These are phyloP conservation scores for Temnothorax rugatulus DNA, from an alignment of 2,888 invertebrate species.

Conservation along the genomic window DNA sequence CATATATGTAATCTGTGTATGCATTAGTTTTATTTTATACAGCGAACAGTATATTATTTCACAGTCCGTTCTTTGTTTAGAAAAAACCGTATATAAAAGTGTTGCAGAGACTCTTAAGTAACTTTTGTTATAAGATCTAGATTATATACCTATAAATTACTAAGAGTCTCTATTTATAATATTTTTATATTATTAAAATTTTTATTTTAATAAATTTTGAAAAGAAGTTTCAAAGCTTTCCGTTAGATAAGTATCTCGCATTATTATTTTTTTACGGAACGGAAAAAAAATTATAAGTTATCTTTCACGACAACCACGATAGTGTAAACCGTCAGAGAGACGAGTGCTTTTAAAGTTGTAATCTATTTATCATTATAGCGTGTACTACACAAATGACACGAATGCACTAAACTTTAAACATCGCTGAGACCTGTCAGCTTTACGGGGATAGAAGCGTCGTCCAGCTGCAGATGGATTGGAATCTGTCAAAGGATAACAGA, in stretches of 20 bases:
- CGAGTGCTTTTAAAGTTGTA: constrained; percentile 13
- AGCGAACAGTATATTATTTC: neutral
- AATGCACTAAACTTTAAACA: neutral
- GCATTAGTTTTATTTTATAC: neutral
- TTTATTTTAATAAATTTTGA: neutral
- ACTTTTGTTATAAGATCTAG: neutral
- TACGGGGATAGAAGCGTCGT: neutral
- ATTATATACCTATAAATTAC: neutral
- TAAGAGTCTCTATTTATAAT: neutral
- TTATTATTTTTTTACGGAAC: neutral
- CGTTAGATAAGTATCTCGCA: neutral
- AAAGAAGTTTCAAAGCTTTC: neutral
- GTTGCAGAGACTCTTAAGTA: neutral
- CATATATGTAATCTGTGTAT: neutral
- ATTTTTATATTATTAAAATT: neutral
- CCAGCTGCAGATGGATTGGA: constrained; percentile 48
- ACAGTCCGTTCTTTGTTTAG: neutral
- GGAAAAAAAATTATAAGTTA: neutral
- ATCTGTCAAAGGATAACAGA: constrained; percentile 45
- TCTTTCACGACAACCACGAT: neutral
- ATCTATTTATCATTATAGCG: constrained; percentile 35
- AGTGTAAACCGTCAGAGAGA: neutral
- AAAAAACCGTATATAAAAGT: neutral
- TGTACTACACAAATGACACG: neutral
- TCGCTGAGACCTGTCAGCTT: constrained; percentile 1